phyloP scores from a whole-genome alignment of 2,888 invertebrate species.

The Endotricha flammealis region DNA sequence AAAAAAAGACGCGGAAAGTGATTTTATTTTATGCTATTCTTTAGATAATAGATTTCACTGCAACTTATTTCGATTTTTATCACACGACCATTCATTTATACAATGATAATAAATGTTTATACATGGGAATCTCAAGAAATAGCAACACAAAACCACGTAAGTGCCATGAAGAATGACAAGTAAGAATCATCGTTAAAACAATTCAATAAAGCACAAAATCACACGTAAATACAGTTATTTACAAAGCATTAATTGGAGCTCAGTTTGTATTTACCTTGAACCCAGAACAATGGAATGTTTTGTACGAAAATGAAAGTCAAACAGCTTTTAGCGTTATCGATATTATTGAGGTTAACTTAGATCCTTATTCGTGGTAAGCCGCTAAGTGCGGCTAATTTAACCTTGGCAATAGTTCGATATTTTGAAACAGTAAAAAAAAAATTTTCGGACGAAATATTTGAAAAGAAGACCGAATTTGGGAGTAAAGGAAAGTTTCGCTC shows the following conservation, averaged over 20 bases:
- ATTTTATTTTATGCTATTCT: too few species aligned
- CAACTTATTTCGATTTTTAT: too few species aligned
- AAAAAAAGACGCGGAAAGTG: too few species aligned
- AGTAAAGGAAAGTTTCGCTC: too few species aligned
- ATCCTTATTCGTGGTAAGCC: not conserved
- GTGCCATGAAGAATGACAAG: too few species aligned
- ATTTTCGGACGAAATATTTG: too few species aligned
- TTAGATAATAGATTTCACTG: too few species aligned
- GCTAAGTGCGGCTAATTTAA: constrained; percentile 2
- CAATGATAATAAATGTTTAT: not conserved
- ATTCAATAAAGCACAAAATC: constrained; percentile 1
- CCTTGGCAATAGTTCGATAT: not conserved
- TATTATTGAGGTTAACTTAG: constrained; percentile 2
- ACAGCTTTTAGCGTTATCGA: constrained; percentile 14
- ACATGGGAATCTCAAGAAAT: not conserved
- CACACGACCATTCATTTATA: not conserved
- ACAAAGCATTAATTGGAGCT: constrained; percentile 18
- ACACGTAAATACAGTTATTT: not conserved
- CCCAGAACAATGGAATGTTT: constrained; percentile 50
- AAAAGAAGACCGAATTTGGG: too few species aligned
- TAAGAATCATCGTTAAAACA: not conserved
- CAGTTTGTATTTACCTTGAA: constrained; percentile 51
- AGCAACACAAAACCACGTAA: too few species aligned
- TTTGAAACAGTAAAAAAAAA: too few species aligned
- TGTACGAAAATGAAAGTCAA: constrained; percentile 50